These are phyloP conservation scores for Ailuropoda melanoleuca DNA, from an alignment of 2,113 vertebrate genomes.

Conservation along the genomic window DNA sequence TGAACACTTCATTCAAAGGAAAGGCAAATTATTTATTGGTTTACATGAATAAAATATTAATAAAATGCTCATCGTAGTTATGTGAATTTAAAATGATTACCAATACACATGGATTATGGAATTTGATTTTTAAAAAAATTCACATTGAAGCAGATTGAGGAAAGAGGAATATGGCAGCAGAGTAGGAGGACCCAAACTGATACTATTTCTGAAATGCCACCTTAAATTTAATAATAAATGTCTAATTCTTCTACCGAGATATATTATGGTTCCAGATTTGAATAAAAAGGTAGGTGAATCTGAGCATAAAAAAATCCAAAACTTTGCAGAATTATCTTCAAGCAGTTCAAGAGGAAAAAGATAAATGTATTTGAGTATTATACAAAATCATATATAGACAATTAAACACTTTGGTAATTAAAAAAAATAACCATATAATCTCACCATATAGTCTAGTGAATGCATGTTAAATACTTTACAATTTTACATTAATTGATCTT, in stretches of 20 bases:
- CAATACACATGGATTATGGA: conserved; percentile 61
- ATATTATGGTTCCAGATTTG: background rate
- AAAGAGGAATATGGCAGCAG: background rate
- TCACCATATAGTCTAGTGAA: background rate
- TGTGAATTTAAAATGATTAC: conserved; percentile 66
- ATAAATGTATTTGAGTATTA: background rate
- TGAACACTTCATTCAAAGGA: background rate
- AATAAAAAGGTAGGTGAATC: background rate
- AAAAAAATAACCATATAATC: background rate
- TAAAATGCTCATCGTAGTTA: conserved; percentile 45
- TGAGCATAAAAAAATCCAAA: background rate
- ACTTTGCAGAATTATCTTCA: background rate
- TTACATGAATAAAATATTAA: conserved; percentile 37
- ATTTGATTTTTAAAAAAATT: conserved; percentile 49
- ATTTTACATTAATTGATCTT: background rate
- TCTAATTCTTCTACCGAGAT: background rate
- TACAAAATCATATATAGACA: background rate
- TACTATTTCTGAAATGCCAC: background rate
- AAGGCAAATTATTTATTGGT: background rate
- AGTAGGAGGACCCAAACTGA: background rate
- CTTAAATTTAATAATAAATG: background rate
- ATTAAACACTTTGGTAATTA: background rate
- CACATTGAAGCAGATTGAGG: background rate
- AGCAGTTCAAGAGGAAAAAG: background rate
- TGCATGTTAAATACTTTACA: background rate